phyloP scores from a whole-genome alignment of 2,888 invertebrate species.

The Drosophila mulleri region DNA sequence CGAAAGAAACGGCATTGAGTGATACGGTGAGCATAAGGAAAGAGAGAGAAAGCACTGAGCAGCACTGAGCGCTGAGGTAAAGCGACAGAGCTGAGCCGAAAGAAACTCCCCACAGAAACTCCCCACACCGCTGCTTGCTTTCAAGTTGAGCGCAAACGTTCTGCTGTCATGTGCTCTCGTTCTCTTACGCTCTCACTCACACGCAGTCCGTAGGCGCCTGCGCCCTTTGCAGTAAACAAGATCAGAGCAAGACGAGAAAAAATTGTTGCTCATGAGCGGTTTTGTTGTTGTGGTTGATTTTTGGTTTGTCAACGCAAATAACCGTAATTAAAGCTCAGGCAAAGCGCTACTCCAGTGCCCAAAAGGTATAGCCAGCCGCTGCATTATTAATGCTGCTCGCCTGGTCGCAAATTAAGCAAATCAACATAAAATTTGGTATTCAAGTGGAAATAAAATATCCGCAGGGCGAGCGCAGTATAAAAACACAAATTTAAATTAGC shows the following conservation, averaged over 20 bases:
- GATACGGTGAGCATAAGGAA: too few relatives aligned
- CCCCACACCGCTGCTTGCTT: neutral
- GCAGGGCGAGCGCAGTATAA: slow-evolving; percentile 1
- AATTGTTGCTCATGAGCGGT: neutral
- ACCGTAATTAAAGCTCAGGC: neutral
- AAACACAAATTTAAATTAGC: neutral
- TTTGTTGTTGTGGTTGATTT: neutral
- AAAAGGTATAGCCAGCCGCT: neutral
- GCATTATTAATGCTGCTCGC: neutral
- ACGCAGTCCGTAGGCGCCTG: neutral
- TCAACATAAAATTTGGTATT: neutral
- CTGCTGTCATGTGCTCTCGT: neutral
- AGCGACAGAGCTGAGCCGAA: neutral
- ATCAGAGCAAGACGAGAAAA: neutral
- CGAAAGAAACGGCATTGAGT: neutral
- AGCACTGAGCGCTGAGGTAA: neutral
- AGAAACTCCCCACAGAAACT: neutral
- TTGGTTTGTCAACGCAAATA: neutral
- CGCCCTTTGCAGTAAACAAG: neutral
- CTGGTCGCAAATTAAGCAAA: neutral
- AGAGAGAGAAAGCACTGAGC: neutral
- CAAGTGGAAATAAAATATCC: slow-evolving; percentile 1
- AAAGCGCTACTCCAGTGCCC: neutral
- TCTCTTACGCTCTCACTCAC: neutral
- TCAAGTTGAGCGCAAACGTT: neutral